Evolutionary conservation across 1,140 invertebrate species (phyloP), one percentile per base, ranked within the genome.

Genomic region (Papilio polyxenes): DNA sequence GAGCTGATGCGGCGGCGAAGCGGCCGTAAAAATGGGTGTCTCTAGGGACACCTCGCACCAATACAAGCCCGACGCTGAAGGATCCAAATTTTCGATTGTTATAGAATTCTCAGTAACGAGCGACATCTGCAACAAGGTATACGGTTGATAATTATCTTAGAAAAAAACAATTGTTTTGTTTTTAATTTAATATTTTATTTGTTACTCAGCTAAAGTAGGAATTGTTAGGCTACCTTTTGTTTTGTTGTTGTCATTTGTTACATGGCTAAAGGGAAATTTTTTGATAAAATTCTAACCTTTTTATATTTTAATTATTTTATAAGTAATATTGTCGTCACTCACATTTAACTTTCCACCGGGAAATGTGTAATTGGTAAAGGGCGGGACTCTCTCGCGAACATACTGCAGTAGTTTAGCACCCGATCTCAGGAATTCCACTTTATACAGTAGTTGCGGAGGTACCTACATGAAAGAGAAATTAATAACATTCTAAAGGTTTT

Each of bases 31-130:
- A 87, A 97, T 97, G 69, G 97, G 97, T 37, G 96, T 96, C 89
- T 97, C 96, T 84, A 96, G 96, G 65, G 97, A 96, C 15, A 97
- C 97, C 85, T 97, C 96, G 89, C 97, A 98, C 85, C 95, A 96
- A 92, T 97, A 98, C 75, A 95, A 90, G 51, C 97, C 97, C 4
- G 96, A 95, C 65, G 97, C 96, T 76, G 96, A 95, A 88, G 97
- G 97, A 87, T 97, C 96, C 82, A 97, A 93, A 92, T 97, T 95
- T 85, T 96, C 96, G 86, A 97, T 93, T 82, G 95, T 96, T 89
- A 97, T 96, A 91, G 97, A 96, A 88, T 96, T 96, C 90, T 97
- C 96, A 86, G 97, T 97, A 84, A 95, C 96, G 83, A 95, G 91
- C 20, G 95, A 95, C 95, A 96, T 96, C 97, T 98, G 95, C 78